A percentile compares a stretch with the other conserved stretches of the same genome.
phyloP scores from a whole-genome alignment of 1,140 invertebrate genomes.

The Drosophila punjabiensis region DNA sequence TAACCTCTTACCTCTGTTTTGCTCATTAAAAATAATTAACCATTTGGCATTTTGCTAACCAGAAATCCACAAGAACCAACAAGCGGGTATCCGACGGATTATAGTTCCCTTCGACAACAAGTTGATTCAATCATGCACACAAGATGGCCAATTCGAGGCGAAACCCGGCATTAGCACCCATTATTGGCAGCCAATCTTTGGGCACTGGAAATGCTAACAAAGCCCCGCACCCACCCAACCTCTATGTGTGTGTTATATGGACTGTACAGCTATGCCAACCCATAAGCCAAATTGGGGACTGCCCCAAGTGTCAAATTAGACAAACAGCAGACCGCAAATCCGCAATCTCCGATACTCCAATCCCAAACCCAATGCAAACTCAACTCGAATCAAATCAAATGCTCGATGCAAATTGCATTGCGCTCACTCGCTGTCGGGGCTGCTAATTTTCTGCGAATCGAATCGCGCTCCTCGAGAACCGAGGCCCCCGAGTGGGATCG shows the following conservation, averaged over 20 bases:
- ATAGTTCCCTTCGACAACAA: constrained; percentile 16
- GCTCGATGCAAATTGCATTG: constrained; percentile 52
- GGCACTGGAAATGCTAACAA: constrained; percentile 42
- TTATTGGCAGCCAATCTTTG: constrained; percentile 42
- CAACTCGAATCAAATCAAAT: constrained; percentile 55
- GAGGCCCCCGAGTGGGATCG: constrained; percentile 32
- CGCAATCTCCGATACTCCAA: constrained; percentile 9
- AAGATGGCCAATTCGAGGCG: constrained; percentile 43
- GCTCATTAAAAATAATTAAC: constrained; percentile 49
- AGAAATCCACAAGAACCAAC: constrained; percentile 8
- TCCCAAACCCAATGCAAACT: constrained; percentile 6
- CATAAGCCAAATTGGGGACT: constrained; percentile 59
- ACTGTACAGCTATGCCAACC: constrained; percentile 4
- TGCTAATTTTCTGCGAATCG: constrained; percentile 73
- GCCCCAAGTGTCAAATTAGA: constrained; percentile 82
- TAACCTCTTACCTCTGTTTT: constrained; percentile 7
- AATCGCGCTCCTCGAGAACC: constrained; percentile 47
- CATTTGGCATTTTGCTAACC: constrained; percentile 33
- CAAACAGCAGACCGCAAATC: constrained; percentile 65
- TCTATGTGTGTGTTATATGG: not conserved
- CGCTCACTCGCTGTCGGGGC: constrained; percentile 51
- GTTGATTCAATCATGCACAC: constrained; percentile 40
- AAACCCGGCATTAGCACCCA: constrained; percentile 68
- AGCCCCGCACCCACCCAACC: constrained; percentile 29
- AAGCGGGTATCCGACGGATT: constrained; percentile 11